Conservation (phyloP, 2,113 vertebrate genomes). For the Nycticorax nycticorax region DNA sequence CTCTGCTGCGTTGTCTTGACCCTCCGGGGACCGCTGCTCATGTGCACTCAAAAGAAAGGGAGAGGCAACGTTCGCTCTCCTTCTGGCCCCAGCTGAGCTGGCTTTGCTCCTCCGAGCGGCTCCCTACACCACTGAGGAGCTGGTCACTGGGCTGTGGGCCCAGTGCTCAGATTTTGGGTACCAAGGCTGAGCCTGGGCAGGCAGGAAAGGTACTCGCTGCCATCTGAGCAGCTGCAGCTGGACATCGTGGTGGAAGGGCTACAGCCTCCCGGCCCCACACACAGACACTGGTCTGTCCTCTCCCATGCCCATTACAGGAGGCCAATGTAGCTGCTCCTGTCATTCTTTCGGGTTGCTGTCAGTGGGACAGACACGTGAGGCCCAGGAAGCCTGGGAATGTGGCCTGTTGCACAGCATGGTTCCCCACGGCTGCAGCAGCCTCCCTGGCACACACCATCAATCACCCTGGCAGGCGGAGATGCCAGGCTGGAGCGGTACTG, state of each 20-base stretch:
- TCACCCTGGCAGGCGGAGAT: background rate
- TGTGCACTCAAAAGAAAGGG: background rate
- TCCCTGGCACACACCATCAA: background rate
- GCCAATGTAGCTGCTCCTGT: background rate
- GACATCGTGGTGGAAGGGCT: background rate
- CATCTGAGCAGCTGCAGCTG: background rate
- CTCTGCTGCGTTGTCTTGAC: background rate
- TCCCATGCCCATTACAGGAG: background rate
- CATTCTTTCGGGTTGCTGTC: background rate
- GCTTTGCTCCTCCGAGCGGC: background rate
- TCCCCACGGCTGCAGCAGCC: background rate
- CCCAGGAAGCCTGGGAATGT: background rate
- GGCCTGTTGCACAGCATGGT: background rate
- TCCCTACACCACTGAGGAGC: background rate
- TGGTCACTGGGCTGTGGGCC: background rate
- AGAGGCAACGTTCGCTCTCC: background rate
- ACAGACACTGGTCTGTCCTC: background rate
- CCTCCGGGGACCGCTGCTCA: background rate
- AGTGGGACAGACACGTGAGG: background rate
- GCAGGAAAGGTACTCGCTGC: background rate
- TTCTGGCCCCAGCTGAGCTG: background rate
- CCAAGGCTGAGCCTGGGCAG: background rate
- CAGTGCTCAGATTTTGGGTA: background rate
- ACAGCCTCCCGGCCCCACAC: rapidly evolving
- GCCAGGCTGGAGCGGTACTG: background rate